Conservation (phyloP, 2,797 vertebrate genomes). For the Fistularia tabacaria region DNA sequence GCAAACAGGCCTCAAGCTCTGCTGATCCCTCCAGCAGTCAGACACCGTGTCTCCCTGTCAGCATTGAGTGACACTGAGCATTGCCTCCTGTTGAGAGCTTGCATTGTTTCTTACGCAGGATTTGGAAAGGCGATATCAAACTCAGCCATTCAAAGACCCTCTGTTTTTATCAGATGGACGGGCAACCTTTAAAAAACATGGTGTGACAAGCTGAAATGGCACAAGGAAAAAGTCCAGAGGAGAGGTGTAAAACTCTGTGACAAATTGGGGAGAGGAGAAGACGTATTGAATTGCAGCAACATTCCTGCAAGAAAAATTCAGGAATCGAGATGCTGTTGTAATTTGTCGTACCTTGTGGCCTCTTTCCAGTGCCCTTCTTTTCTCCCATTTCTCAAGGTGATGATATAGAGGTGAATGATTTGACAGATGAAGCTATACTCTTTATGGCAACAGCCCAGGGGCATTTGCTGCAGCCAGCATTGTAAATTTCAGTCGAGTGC, state of each 20-base stretch:
- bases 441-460: constrained; percentile 41
- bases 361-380: constrained; percentile 16
- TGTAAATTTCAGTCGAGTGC: constrained; percentile 51
- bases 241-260: constrained; percentile 36
- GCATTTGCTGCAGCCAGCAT: constrained; percentile 22
- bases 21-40: constrained; percentile 41
- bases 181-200: constrained; percentile 27
- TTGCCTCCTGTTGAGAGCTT: constrained; percentile 47
- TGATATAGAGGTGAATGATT: constrained; percentile 36
- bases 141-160: constrained; percentile 43
- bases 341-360: constrained; percentile 55
- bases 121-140: constrained; percentile 53
- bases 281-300: constrained; percentile 59
- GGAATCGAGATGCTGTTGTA: constrained; percentile 40
- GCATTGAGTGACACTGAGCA: constrained; percentile 39
- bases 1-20: constrained; percentile 51
- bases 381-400: constrained; percentile 40
- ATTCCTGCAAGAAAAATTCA: constrained; percentile 57
- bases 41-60: constrained; percentile 56
- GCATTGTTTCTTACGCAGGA: constrained; percentile 47
- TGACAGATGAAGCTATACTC: constrained; percentile 62
- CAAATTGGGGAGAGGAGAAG: constrained; percentile 36
- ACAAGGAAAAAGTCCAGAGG: constrained; percentile 12
- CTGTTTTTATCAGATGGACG: constrained; percentile 37
- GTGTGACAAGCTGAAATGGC: constrained; percentile 25